These are phyloP conservation scores for Rhea americana DNA, from an alignment of 2,113 vertebrate genomes.

Conservation along the genomic window DNA sequence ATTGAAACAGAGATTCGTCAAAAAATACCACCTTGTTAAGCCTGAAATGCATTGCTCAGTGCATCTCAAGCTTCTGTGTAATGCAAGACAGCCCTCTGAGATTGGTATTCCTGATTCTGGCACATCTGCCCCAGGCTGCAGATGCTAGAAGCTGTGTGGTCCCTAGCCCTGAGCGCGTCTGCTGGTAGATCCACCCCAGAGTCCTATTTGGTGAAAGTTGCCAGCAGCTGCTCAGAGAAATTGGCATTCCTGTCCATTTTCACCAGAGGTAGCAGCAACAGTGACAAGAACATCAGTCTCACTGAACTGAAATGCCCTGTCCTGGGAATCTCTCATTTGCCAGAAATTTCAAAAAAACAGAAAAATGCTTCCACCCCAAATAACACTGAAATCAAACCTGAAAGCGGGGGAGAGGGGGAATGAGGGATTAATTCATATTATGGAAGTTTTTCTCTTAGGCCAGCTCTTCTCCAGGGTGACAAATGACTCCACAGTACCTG, in stretches of 20 bases:
- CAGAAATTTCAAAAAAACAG: not conserved
- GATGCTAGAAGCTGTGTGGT: not conserved
- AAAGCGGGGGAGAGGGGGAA: not conserved
- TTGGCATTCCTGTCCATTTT: not conserved
- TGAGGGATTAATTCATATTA: not conserved
- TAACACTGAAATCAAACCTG: not conserved
- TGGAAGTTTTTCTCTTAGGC: not conserved
- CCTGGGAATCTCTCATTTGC: conserved; percentile 12
- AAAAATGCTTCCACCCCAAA: conserved; percentile 2
- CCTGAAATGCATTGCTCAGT: not conserved
- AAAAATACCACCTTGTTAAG: not conserved
- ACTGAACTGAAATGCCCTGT: conserved; percentile 13
- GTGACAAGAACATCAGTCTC: conserved; percentile 45
- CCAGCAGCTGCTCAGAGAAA: not conserved
- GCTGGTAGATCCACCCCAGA: not conserved
- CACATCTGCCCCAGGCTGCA: not conserved
- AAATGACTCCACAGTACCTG: not conserved
- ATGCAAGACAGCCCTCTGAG: not conserved
- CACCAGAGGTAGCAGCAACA: conserved; percentile 19
- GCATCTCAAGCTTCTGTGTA: not conserved
- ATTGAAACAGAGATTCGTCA: not conserved
- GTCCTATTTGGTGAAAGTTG: not conserved
- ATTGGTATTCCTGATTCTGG: not conserved
- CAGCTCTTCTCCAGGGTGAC: not conserved
- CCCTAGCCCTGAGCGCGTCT: not conserved